A percentile compares a stretch with the other conserved stretches of the same genome.
Conservation (phyloP, 1,140 invertebrate species). For the Mycetomoellerius zeteki region DNA sequence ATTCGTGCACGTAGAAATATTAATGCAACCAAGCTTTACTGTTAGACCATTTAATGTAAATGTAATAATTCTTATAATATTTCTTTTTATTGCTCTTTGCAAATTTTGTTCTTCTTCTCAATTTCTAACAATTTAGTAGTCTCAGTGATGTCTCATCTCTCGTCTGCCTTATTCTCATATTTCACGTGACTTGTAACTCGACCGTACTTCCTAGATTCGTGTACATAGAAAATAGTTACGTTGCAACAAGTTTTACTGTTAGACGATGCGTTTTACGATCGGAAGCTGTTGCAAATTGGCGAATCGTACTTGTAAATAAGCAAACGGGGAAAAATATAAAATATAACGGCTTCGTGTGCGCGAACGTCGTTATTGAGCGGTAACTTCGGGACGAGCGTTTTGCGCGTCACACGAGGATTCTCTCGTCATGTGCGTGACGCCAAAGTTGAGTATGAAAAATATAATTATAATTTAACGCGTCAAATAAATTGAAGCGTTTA, state of each 20-base stretch:
- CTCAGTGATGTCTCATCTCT: neutral
- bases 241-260: conserved; percentile 69
- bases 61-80: too few species aligned
- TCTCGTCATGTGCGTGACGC: conserved; percentile 35
- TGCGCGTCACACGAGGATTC: neutral
- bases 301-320: conserved; percentile 52
- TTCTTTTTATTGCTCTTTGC: too few species aligned
- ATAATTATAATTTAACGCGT: conserved; percentile 32
- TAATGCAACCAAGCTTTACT: conserved; percentile 66
- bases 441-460: neutral
- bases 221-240: conserved; percentile 51
- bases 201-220: neutral
- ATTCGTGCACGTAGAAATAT: conserved; percentile 42
- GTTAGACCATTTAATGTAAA: too few species aligned
- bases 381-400: neutral
- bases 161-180: neutral
- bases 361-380: conserved; percentile 35
- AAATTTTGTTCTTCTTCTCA: too few species aligned
- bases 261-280: conserved; percentile 62
- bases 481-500: conserved; percentile 32
- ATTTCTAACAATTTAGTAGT: neutral
- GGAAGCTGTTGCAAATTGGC: conserved; percentile 37
- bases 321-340: conserved; percentile 11
- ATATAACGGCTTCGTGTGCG: conserved; percentile 42
- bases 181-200: conserved; percentile 2